phyloP scores from a whole-genome alignment of 1,140 invertebrate genomes.

The Eupristina koningsbergeri region DNA sequence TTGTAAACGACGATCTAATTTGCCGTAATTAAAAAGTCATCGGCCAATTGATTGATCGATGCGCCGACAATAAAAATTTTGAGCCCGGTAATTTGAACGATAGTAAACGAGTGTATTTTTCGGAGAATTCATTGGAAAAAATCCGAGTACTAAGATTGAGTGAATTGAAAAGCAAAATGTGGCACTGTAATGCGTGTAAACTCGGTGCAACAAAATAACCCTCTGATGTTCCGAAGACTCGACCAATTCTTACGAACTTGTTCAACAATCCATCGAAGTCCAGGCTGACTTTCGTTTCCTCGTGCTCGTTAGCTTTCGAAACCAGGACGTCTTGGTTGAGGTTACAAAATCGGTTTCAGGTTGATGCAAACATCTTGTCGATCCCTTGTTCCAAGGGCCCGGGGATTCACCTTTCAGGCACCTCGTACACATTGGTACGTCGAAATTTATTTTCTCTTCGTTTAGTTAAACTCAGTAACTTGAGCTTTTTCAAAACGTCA shows the following conservation, averaged over 20 bases:
- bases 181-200: background rate
- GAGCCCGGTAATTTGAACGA: too few species aligned
- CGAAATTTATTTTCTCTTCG: background rate
- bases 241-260: background rate
- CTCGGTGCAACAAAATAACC: background rate
- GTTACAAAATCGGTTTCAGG: conserved; percentile 14
- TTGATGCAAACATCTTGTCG: background rate
- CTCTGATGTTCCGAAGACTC: background rate
- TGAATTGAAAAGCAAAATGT: background rate
- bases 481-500: background rate
- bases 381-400: background rate
- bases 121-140: too few species aligned
- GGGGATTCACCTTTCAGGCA: background rate
- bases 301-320: background rate
- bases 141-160: background rate
- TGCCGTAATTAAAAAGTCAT: too few species aligned
- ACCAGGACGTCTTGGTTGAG: background rate
- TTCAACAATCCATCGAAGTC: background rate
- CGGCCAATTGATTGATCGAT: too few species aligned
- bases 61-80: too few species aligned
- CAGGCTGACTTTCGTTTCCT: background rate
- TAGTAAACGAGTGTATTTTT: too few species aligned
- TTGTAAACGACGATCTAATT: too few species aligned
- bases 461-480: background rate
- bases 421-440: too few species aligned